A percentile compares a stretch with the other conserved stretches of the same genome.
Conservation (phyloP, 2,888 invertebrate genomes). For the Chrysodeixis includens region DNA sequence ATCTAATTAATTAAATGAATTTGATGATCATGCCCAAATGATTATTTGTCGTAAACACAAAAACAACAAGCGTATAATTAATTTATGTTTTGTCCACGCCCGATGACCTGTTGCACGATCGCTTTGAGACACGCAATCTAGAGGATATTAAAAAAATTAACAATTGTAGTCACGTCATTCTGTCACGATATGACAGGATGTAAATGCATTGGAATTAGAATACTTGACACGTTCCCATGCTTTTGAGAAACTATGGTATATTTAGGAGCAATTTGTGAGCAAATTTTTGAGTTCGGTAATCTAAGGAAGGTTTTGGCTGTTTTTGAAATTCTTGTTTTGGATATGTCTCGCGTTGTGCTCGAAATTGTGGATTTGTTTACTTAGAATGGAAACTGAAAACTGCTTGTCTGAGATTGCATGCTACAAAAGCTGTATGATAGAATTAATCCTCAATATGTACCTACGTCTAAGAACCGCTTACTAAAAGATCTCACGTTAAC, state of each 20-base stretch:
- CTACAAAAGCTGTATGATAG: too few species aligned
- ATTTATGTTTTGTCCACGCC: constrained; percentile 47
- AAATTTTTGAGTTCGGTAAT: too few species aligned
- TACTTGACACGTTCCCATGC: constrained; percentile 3
- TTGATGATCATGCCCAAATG: constrained; percentile 35
- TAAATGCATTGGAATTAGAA: constrained; percentile 17
- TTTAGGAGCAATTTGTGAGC: not conserved
- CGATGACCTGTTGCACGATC: constrained; percentile 65
- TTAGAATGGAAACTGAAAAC: too few species aligned
- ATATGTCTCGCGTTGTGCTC: too few species aligned
- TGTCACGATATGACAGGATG: constrained; percentile 33
- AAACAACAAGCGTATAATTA: constrained; percentile 40
- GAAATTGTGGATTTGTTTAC: too few species aligned
- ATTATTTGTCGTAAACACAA: constrained; percentile 32
- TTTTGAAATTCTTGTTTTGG: too few species aligned
- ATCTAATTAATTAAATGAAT: constrained; percentile 18
- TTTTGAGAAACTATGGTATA: not conserved
- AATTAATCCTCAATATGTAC: too few species aligned
- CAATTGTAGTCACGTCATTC: constrained; percentile 51
- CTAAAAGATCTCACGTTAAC: constrained; percentile 7
- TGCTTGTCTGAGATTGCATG: too few species aligned
- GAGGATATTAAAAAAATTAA: constrained; percentile 50
- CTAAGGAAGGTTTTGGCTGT: too few species aligned
- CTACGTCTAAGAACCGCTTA: too few species aligned
- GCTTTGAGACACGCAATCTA: constrained; percentile 59